phyloP scores from a whole-genome alignment of 2,113 vertebrate genomes.

The Ellobius talpinus region DNA sequence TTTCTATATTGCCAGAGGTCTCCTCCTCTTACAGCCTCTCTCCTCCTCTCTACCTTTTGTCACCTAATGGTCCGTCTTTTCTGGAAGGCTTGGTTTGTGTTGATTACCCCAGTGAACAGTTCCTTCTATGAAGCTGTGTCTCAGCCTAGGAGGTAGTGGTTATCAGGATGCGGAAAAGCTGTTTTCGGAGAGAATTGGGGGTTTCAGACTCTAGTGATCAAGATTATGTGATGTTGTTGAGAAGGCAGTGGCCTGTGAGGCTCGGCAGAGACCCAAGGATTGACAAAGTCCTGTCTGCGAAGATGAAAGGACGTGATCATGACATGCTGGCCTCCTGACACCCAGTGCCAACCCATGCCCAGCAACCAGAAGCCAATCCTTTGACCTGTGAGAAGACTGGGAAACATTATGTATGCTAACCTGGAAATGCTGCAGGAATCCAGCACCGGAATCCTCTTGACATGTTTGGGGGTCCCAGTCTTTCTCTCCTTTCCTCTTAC shows the following conservation, averaged over 20 bases:
- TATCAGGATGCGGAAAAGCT: neutral
- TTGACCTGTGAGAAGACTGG: neutral
- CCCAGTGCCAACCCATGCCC: accelerated
- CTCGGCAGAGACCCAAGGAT: neutral
- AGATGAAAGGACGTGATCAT: neutral
- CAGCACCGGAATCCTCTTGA: accelerated
- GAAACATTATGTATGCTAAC: accelerated
- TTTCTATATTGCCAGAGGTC: neutral
- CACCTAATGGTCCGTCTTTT: neutral
- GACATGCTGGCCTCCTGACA: neutral
- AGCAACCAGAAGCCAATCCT: accelerated
- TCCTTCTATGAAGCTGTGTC: neutral
- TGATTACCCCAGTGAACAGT: neutral
- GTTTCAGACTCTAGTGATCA: neutral
- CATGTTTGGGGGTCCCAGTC: neutral
- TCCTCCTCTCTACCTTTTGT: neutral
- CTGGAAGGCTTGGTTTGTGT: neutral
- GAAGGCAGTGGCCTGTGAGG: neutral
- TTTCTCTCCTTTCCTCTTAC: neutral
- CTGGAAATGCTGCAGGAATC: neutral
- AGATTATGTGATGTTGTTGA: neutral
- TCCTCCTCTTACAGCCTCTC: accelerated
- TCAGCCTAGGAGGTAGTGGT: neutral
- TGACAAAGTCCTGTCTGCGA: neutral
- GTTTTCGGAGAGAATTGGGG: neutral